Evolutionary conservation across 2,888 invertebrate genomes (phyloP), one percentile per base, ranked within the genome.

Genomic region (Lasioglossum lativentre): DNA sequence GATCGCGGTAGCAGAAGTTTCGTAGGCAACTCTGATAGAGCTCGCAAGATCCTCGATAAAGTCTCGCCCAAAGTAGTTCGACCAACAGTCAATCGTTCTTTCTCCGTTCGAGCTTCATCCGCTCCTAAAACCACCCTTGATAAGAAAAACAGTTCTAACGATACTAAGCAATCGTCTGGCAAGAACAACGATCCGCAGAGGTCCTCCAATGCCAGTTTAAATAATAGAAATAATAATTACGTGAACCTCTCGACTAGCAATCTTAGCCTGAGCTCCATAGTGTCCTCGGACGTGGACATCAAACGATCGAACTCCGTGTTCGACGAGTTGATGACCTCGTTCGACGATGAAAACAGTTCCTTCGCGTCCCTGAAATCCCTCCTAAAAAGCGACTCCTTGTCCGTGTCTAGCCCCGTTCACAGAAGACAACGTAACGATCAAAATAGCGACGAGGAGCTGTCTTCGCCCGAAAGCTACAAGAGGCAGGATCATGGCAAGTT

Each of bases 271-370:
- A 93, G 90, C 81, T 94, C 94, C 2, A 93, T 94, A 75, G 87
- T 93, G 2, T 93, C 93, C 72, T 93, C 93, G 77, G 94, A 94
- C 59, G 40, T 90, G 34, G 94, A 93, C 72, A 87, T 92, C n/a
- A 94, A 94, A 78, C 92, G 94, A 52, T 93, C 94, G 73, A 93
- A 93, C 78, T 94, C 93, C 0, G 85, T 93, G 85, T 96, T 97
- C 87, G 97, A 97, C 92, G 97, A 97, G 94, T 96, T 97, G 92
- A 96, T 97, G 95, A 96, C 96, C 90, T 96, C 97, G 87, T 97
- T 97, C 93, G 97, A 97, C 90, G 97, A 97, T 90, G 96, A 97
- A 92, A 76, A 96, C 93, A 95, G 75, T 73, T 34, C 95, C 94
- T 92, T 95, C 95, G 93, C 96, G 8, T 94, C 96, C 82, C 95